Conservation (phyloP, 1,140 invertebrate species). For the Drosophila busckii region DNA sequence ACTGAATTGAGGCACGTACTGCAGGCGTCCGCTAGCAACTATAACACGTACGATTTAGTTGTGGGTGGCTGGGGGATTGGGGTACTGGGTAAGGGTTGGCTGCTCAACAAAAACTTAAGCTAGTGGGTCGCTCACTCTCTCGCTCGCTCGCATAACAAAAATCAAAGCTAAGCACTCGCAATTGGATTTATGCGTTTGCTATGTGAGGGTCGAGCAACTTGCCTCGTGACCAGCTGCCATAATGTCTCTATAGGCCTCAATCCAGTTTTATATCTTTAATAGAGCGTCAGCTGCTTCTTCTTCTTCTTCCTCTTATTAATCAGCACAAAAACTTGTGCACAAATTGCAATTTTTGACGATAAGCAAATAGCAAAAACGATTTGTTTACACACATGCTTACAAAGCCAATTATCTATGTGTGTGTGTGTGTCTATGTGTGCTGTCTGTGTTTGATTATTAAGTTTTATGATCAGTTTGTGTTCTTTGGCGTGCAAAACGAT, state of each 20-base stretch:
- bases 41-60: no score
- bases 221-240: slow-evolving; percentile 45
- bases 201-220: slow-evolving; percentile 46
- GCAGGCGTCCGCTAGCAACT: no score
- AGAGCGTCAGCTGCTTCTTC: slow-evolving; percentile 9
- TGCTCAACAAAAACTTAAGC: slow-evolving; percentile 29
- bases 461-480: slow-evolving; percentile 76
- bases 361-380: slow-evolving; percentile 72
- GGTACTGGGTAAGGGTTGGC: background rate
- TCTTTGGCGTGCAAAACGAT: slow-evolving; percentile 73
- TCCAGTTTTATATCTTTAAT: no score
- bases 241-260: slow-evolving; percentile 52
- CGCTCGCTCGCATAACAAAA: slow-evolving; percentile 44
- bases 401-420: slow-evolving; percentile 27
- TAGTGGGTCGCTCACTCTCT: slow-evolving; percentile 14
- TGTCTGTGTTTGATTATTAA: slow-evolving; percentile 60
- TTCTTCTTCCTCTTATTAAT: slow-evolving; percentile 61
- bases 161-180: slow-evolving; percentile 77
- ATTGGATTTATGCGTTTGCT: slow-evolving; percentile 78
- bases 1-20: no score
- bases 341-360: slow-evolving; percentile 67
- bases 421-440: slow-evolving; percentile 9
- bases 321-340: slow-evolving; percentile 67
- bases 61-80: background rate
- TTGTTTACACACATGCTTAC: slow-evolving; percentile 35